Evolutionary conservation across 2,113 vertebrate species (phyloP), one percentile per base, ranked within the genome.

Genomic region (Coturnix japonica): DNA sequence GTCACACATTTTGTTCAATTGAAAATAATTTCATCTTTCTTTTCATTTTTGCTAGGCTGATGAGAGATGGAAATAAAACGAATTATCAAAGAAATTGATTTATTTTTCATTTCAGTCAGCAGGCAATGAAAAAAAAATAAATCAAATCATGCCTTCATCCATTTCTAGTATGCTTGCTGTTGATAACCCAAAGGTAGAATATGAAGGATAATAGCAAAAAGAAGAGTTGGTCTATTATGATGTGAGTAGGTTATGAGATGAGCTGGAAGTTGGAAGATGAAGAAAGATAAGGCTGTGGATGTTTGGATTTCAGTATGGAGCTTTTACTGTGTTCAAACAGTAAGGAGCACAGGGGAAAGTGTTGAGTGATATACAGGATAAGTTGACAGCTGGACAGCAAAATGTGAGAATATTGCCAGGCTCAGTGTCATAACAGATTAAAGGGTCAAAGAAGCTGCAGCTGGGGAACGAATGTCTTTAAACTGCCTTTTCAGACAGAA

Each of bases 11-110:
- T 73, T 91, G 80, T 82, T 76, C 64, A 71, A 63, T 49, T 66
- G 49, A 59, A 73, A 82, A 74, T 66, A 60, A 67, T 91, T 85
- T 70, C 25, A 59, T 92, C 23, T 81, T 89, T 77, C 46, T 66
- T 93, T 81, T 95, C 26, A 54, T 75, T 85, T 84, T 89, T 66
- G 26, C 49, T 37, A 70, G 59, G 11, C 49, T 44, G 74, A 61
- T 39, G 78, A 51, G 46, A 93, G 89, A 79, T 76, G 19, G 79
- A 92, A 87, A 7, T 19, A 85, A 93, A 92, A 53, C 49, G 39
- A 81, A 85, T 87, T 87, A 61, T 65, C 66, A 54, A 64, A 65
- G 64, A 20, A 73, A 93, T 77, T 81, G 86, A 54, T 39, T 56
- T 39, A 28, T 63, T 35, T 63, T 35, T 41, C 20, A 74, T 76